Base-by-base conservation (phyloP, 1,140 invertebrate genomes). In the Lineus longissimus region DNA sequence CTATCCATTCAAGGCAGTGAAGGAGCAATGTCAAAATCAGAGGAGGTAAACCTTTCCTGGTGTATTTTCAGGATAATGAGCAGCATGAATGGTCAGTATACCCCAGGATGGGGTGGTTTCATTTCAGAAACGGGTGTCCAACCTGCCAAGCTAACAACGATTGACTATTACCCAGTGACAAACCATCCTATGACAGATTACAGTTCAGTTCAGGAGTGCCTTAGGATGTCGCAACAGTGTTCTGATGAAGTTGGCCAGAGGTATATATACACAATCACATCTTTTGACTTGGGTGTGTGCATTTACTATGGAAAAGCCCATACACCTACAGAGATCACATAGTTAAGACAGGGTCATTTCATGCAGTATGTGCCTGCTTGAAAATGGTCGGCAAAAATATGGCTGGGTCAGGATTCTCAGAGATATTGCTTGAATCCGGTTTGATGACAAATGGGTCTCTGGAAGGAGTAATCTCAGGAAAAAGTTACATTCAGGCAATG, bases 331-430 rank as follows among this genome's bases (percentile, higher is more conserved):
- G 68, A 45, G 67, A 68, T 0, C 66, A 73, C 36, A 68, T 70
- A 31, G 25, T 70, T n/a, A 31, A 66, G 59, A 67, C 63, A 9
- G 67, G 63, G 9, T 59, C 67, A 11, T 67, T 71, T 27, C 64
- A 67, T 62, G 30, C 65, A 4, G 33, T 57, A 7, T 64, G 61
- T 68, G 69, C 58, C 6, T 68, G 64, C 43, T n/a, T 72, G 47
- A 67, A 66, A 55, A 67, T 72, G 66, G 31, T 69, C 23, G 66
- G 62, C 2, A 72, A 68, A 56, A 70, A 65, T 31, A 68, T 72
- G 64, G 55, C 36, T 45, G 70, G 70, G 7, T 55, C 62, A 19
- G 56, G 58, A 13, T 47, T 61, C 19, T 61, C 62, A 17, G 67
- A 64, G 27, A 57, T 67, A 17, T 41, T 69, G 2, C 19, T 66